Evolutionary conservation across 2,888 invertebrate genomes (phyloP).

Genomic region (Tipula unca): DNA sequence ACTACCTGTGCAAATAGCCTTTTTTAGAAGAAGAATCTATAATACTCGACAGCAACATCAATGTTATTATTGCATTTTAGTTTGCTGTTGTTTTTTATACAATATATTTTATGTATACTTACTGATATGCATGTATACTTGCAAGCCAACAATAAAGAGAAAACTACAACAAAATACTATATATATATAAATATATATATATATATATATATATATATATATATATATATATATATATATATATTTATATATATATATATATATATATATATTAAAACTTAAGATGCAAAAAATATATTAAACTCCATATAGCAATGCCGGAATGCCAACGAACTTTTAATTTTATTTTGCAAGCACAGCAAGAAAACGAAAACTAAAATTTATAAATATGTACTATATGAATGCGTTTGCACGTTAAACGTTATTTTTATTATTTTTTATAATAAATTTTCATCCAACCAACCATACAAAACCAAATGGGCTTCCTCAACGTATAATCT

Average conservation of each 20-base stretch:
- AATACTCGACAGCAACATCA: background rate
- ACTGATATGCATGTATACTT: background rate
- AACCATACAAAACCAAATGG: background rate
- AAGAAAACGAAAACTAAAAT: background rate
- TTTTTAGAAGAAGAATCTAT: background rate
- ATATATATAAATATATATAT: background rate
- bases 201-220: background rate
- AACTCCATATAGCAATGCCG: background rate
- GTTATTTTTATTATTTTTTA: background rate
- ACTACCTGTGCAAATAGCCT: background rate
- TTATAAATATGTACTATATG: background rate
- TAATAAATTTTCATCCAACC: background rate
- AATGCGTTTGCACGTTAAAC: background rate
- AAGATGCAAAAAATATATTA: background rate
- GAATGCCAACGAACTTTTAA: conserved; percentile 1
- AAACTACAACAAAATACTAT: background rate
- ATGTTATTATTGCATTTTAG: background rate
- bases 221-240: background rate
- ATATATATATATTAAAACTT: background rate
- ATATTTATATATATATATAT: background rate
- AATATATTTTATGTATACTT: background rate
- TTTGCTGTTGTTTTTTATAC: background rate
- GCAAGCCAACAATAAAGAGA: no score
- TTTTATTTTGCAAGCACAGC: background rate
- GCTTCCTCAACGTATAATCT: background rate